Evolutionary conservation across 2,888 invertebrate genomes (phyloP), one percentile per base, ranked within the genome.

Genomic region (Brachypalpus laphriformis): DNA sequence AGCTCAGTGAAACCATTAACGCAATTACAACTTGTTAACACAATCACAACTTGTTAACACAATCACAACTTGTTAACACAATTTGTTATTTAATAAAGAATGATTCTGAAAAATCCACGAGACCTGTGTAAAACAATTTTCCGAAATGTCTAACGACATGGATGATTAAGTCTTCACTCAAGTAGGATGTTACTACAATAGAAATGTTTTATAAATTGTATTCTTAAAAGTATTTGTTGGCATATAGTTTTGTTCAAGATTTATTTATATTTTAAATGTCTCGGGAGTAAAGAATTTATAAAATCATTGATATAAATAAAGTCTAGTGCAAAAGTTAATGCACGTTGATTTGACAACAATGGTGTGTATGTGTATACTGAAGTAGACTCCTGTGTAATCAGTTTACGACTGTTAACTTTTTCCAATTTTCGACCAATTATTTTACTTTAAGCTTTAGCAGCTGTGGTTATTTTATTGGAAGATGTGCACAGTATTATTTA

Each of bases 91-190:
- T 98, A 76, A 93, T 98, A 76, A 96, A 96, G 93, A 96, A 96
- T 92, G 98, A 98, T 91, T 94, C 96, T 34, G 96, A 96, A 97
- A 96, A 92, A 93, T 98, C 86, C 98, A 98, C 90, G 97, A 98
- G 92, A 98, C 97, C 70, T 98, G 98, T 91, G 95, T 98, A 16
- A 96, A 97, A 92, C 96, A 96, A 34, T 96, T 96, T 89, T 94
- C 95, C 90, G 96, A 96, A 86, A 92, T 93, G 14, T 47, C 75
- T 14, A 75, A 68, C 8, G 66, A 71, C 31, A 54, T 83, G 68
- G 76, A 74, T 68, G 66, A 83, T 63, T 74, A 72, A 56, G 7
- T 49, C 34, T 59, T 56, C n/a, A 42, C 37, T 34, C 6, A 72
- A 37, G 56, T 47, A 18, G 51, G 47, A 42, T 74, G 25, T 61